A percentile compares a stretch with the other conserved stretches of the same genome.
phyloP scores from a whole-genome alignment of 2,888 invertebrate genomes.

The Mellilla xanthometata region DNA sequence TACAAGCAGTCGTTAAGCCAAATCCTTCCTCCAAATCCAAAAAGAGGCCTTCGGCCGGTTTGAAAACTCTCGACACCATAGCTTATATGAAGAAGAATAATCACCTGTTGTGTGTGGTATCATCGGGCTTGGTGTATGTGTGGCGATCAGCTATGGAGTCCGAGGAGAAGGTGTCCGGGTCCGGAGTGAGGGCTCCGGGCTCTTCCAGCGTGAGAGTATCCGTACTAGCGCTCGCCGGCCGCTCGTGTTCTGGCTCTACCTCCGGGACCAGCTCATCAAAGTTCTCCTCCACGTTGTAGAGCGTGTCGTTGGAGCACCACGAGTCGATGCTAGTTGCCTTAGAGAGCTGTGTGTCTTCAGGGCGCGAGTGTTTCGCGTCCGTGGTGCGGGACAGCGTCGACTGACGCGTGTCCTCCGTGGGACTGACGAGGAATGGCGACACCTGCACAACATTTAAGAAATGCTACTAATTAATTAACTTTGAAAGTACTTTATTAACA shows the following conservation, averaged over 20 bases:
- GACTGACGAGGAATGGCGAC: slow-evolving; percentile 70
- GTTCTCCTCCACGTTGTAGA: slow-evolving; percentile 84
- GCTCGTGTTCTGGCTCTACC: slow-evolving; percentile 47
- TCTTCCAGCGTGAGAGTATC: slow-evolving; percentile 69
- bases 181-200: slow-evolving; percentile 63
- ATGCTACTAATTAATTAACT: no score
- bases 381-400: slow-evolving; percentile 77
- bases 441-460: no score
- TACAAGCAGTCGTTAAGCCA: no score
- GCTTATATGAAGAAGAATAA: no score
- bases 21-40: slow-evolving; percentile 63
- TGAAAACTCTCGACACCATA: no score
- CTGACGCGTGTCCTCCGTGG: slow-evolving; percentile 63
- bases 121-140: slow-evolving; percentile 70
- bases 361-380: slow-evolving; percentile 74
- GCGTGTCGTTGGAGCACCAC: slow-evolving; percentile 85
- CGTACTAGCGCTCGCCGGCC: slow-evolving; percentile 65
- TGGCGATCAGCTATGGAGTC: slow-evolving; percentile 70
- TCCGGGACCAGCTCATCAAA: slow-evolving; percentile 75
- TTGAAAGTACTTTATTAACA: no score
- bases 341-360: slow-evolving; percentile 70
- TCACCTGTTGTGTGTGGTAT: no score
- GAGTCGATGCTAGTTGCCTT: slow-evolving; percentile 85
- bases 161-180: slow-evolving; percentile 67
- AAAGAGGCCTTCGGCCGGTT: no score